phyloP scores from a whole-genome alignment of 2,888 invertebrate genomes.

The Mystacides longicornis region DNA sequence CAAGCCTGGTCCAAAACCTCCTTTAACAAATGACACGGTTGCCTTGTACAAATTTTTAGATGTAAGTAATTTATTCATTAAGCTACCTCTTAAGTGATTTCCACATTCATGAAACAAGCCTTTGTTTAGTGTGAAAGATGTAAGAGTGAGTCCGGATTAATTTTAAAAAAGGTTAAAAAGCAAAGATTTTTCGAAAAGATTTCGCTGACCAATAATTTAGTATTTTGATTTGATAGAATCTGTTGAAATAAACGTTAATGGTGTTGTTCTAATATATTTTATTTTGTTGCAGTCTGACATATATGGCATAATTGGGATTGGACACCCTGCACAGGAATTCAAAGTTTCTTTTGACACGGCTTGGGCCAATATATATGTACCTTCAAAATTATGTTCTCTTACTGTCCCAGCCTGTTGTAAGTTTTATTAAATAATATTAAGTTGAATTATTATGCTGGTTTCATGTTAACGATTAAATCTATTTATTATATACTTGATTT shows the following conservation, averaged over 20 bases:
- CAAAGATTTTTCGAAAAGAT: no score
- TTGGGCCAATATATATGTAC: slow-evolving; percentile 42
- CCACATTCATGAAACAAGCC: no score
- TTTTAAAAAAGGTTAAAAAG: no score
- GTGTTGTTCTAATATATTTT: no score
- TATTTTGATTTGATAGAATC: no score
- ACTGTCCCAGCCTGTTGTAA: slow-evolving; percentile 41
- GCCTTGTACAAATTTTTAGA: slow-evolving; percentile 36
- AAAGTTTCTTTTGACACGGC: slow-evolving; percentile 45
- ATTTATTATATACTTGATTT: no score
- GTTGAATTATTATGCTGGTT: no score
- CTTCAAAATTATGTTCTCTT: slow-evolving; percentile 38
- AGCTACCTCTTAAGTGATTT: neutral
- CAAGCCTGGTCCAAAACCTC: neutral
- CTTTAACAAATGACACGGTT: slow-evolving; percentile 33
- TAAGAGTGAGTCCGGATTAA: no score
- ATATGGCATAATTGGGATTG: slow-evolving; percentile 41
- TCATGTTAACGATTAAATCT: no score
- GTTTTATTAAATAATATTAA: slow-evolving; percentile 29
- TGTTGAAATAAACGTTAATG: no score
- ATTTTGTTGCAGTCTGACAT: slow-evolving; percentile 39
- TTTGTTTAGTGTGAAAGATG: no score
- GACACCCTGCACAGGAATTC: slow-evolving; percentile 40
- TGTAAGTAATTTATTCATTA: slow-evolving; percentile 31
- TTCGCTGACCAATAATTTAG: no score